phyloP scores from a whole-genome alignment of 2,888 invertebrate genomes.

The Coleophora flavipennella region DNA sequence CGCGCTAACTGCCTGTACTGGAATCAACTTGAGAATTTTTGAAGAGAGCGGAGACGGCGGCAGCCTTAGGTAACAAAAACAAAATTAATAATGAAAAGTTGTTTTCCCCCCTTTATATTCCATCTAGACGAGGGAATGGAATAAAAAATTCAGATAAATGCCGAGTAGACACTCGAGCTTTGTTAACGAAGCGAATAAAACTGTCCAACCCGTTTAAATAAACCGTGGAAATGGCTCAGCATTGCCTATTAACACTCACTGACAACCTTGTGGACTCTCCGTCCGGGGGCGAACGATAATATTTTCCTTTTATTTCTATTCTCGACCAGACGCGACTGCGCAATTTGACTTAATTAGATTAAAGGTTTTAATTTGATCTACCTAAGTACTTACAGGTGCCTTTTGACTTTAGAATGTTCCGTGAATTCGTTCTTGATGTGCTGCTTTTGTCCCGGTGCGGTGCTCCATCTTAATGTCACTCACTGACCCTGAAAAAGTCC shows the following conservation, averaged over 20 bases:
- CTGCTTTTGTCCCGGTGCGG: too few relatives aligned
- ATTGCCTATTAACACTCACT: slow-evolving; percentile 58
- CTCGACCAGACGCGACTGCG: slow-evolving; percentile 25
- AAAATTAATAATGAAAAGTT: slow-evolving; percentile 7
- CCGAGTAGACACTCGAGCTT: slow-evolving; percentile 37
- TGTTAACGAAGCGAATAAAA: slow-evolving; percentile 62
- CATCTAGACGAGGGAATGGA: slow-evolving; percentile 25
- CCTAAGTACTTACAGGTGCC: slow-evolving; percentile 14
- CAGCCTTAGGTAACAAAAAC: too few relatives aligned
- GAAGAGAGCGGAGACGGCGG: not conserved
- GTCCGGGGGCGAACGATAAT: slow-evolving; percentile 49
- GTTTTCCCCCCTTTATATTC: slow-evolving; percentile 7
- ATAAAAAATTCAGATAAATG: slow-evolving; percentile 48
- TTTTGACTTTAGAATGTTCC: too few relatives aligned
- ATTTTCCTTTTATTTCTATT: slow-evolving; percentile 59
- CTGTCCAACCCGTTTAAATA: slow-evolving; percentile 55
- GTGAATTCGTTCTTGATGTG: too few relatives aligned
- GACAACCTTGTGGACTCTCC: slow-evolving; percentile 52
- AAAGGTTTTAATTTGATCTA: slow-evolving; percentile 39
- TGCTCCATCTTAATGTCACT: too few relatives aligned
- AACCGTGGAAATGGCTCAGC: slow-evolving; percentile 52
- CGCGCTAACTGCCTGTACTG: too few relatives aligned
- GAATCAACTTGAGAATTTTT: not conserved
- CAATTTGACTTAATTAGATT: slow-evolving; percentile 51
- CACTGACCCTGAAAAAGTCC: too few relatives aligned